Evolutionary conservation across 1,140 invertebrate species (phyloP).

Genomic region (Tetragnatha versicolor): DNA sequence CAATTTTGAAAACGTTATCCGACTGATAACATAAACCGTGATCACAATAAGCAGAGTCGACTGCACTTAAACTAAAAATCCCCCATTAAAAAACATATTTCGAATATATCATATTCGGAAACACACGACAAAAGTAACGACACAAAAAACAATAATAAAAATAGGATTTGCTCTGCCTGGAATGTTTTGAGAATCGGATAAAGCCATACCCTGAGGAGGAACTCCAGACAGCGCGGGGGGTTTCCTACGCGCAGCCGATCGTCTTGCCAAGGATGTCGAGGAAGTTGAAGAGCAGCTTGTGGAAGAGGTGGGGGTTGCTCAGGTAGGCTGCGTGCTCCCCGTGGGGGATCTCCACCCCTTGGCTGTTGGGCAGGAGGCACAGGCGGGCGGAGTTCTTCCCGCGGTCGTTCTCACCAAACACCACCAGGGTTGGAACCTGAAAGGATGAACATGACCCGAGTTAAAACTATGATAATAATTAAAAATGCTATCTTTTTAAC

Average conservation of each 20-base stretch:
- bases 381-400: slow-evolving; percentile 61
- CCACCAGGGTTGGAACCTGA: slow-evolving; percentile 65
- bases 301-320: slow-evolving; percentile 64
- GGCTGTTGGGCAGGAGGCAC: slow-evolving; percentile 61
- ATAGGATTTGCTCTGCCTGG: neutral
- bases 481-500: no score
- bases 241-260: slow-evolving; percentile 3
- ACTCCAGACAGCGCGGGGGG: neutral
- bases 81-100: no score
- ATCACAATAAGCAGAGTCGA: no score
- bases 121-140: no score
- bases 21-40: no score
- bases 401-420: slow-evolving; percentile 65
- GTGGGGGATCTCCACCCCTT: slow-evolving; percentile 61
- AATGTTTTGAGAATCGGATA: neutral
- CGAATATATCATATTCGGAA: no score
- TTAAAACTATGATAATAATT: no score
- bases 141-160: neutral
- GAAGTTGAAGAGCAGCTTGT: slow-evolving; percentile 66
- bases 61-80: no score
- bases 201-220: neutral
- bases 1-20: no score
- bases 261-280: slow-evolving; percentile 42
- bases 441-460: no score
- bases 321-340: slow-evolving; percentile 66